Evolutionary conservation across 1,140 invertebrate species (phyloP), one percentile per base, ranked within the genome.

Genomic region (Pectinophora gossypiella): DNA sequence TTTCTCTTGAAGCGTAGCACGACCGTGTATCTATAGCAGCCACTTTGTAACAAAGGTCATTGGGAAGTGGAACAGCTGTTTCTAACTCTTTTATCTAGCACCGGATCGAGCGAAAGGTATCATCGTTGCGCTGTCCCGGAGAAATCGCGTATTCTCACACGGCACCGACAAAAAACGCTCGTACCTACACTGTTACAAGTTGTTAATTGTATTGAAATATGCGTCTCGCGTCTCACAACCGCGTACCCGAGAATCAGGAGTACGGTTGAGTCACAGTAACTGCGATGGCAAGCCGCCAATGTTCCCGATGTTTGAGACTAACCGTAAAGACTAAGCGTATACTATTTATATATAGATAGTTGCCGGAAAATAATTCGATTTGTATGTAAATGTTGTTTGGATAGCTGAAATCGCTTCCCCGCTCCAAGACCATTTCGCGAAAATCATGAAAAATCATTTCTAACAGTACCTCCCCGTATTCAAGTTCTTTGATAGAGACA

Each of bases 141-240:
- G 83, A 84, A 85, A 84, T 85, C 80, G 68, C 63, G 62, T 81
- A 47, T 68, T 81, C 78, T 81, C 82, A 80, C 79, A 82, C 65
- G 68, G 64, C 55, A 48, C 63, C 56, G 32, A 66, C 66, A 79
- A 81, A 82, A 69, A 82, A 75, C 59, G 56, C 64, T 71, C n/a
- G n/a, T n/a, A n/a, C n/a, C 65, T 61, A 61, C 61, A 19, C 43
- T 54, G 38, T 68, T 69, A 62, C 59, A 51, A 67, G 67, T 58
- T 52, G 58, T 59, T 75, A 78, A 80, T 80, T 81, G 64, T 75
- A 74, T 76, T 74, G 72, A 70, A 75, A 72, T 75, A 72, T 69
- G 63, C 56, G 62, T 51, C 50, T 47, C 49, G 51, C 46, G 45
- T 54, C 59, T 63, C 54, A 48, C 59, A 51, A 57, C 51, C 47